Base-by-base conservation (phyloP, 2,888 invertebrate species). In the Tetranychus piercei region DNA sequence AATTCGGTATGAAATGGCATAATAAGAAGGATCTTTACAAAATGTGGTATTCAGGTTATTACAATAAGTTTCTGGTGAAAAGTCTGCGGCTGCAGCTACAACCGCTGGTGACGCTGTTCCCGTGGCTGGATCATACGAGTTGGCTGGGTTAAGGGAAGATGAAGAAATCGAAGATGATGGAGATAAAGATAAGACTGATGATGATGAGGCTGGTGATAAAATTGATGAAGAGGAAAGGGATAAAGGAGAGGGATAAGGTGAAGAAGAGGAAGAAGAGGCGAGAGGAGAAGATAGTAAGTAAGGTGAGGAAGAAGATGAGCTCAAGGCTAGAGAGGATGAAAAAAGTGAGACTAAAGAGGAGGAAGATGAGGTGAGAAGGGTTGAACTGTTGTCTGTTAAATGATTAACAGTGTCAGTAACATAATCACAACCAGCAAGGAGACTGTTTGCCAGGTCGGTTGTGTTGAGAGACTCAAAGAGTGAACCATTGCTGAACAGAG, bases 1-100 rank as follows among this genome's bases (percentile, higher is more conserved):
- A 71, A 83, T 78, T 6, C 83, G 80, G 79, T 85, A 86, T 64
- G 81, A 80, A 76, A 80, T 78, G 1, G 83, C 82, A 78, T 82
- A 84, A 78, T 83, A 84, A 43, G 81, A 78, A 1, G 82, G 82
- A 71, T 78, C 77, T 9, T 74, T 74, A 11, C 72, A 69, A 20
- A 69, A 18, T 69, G 55, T 55, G 9, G 55, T 55, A 55, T 55
- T 55, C 6, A 55, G 55, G 15, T 9, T 55, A 15, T 55, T 55
- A 55, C 55, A 55, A 34, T 34, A 34, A 55, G 55, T 55, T 55
- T 55, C 55, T 2, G 55, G 11, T 55, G 55, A 34, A 34, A 34
- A 34, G 34, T 5, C 55, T 15, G 15, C 55, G 55, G 55, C 9
- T 9, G 55, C 55, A 9, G 15, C 55, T 55, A 15, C 55, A 15